Percentiles rank a stretch among this genome's conserved stretches.
Conservation (phyloP, 1,140 invertebrate genomes). For the Triops cancriformis region DNA sequence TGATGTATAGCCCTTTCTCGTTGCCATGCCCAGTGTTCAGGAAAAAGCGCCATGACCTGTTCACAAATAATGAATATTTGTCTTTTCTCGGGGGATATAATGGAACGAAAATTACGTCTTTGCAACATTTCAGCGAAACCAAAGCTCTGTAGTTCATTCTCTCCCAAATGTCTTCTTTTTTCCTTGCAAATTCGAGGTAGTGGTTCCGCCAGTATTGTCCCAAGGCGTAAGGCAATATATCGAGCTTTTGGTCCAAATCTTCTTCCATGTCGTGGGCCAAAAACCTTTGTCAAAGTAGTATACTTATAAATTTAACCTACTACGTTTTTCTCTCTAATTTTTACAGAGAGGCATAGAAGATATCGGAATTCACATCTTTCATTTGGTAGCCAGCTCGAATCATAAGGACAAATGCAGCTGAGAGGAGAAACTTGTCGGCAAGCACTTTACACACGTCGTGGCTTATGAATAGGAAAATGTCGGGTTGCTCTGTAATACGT, state of each 20-base stretch:
- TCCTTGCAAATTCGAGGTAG: slow-evolving; percentile 38
- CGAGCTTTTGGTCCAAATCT: slow-evolving; percentile 48
- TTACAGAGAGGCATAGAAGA: slow-evolving; percentile 52
- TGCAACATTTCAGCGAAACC: slow-evolving; percentile 46
- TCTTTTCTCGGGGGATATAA: not conserved
- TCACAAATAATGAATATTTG: not conserved
- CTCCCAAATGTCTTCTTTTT: slow-evolving; percentile 43
- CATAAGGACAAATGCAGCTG: slow-evolving; percentile 53
- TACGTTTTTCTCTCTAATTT: slow-evolving; percentile 31
- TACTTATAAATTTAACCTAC: not conserved
- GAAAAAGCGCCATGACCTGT: slow-evolving; percentile 16
- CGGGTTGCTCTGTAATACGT: not conserved
- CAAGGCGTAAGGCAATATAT: slow-evolving; percentile 46
- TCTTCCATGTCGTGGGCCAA: slow-evolving; percentile 53
- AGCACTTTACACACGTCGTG: slow-evolving; percentile 39
- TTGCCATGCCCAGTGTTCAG: slow-evolving; percentile 25
- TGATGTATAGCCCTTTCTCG: slow-evolving; percentile 20
- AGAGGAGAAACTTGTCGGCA: slow-evolving; percentile 48
- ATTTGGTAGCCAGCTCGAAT: slow-evolving; percentile 43
- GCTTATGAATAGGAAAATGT: slow-evolving; percentile 33
- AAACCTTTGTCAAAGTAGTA: slow-evolving; percentile 38
- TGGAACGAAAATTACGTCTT: slow-evolving; percentile 38
- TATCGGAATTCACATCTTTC: slow-evolving; percentile 45
- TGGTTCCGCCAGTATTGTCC: slow-evolving; percentile 39
- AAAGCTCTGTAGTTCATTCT: slow-evolving; percentile 45